Conservation (phyloP, 2,797 vertebrate genomes). For the Liparis tanakae region DNA sequence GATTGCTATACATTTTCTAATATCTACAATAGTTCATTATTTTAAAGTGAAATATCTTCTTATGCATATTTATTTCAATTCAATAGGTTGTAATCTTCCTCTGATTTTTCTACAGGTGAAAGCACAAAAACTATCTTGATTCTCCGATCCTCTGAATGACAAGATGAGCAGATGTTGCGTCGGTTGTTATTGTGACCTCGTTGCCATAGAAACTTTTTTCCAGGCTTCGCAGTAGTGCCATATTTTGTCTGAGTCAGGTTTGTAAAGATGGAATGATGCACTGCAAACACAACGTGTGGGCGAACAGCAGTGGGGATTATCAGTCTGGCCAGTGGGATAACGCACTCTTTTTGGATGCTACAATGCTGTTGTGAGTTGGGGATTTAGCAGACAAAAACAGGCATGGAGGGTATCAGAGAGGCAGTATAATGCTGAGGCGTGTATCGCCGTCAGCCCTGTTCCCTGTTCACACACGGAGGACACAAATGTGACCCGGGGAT, state of each 20-base stretch:
- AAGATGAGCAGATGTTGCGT: constrained; percentile 26
- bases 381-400: constrained; percentile 75
- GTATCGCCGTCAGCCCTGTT: constrained; percentile 32
- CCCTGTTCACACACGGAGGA: constrained; percentile 32
- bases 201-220: constrained; percentile 55
- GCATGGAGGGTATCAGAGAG: constrained; percentile 48
- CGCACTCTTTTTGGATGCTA: constrained; percentile 60
- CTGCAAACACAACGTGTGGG: constrained; percentile 47
- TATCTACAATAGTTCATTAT: neutral
- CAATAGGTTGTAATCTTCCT: neutral
- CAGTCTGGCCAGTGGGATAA: constrained; percentile 66
- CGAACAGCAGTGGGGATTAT: constrained; percentile 69
- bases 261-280: constrained; percentile 63
- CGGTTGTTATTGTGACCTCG: constrained; percentile 54
- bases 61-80: neutral
- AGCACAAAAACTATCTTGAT: neutral
- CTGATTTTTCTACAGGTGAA: neutral
- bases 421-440: constrained; percentile 66
- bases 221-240: constrained; percentile 33
- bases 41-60: neutral
- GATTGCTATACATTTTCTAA: neutral
- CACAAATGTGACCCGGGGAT: constrained; percentile 56
- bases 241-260: constrained; percentile 51
- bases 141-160: constrained; percentile 14
- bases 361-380: constrained; percentile 56